A percentile compares a stretch with the other conserved stretches of the same genome.
phyloP scores from a whole-genome alignment of 2,888 invertebrate genomes.

The Teleogryllus oceanicus region DNA sequence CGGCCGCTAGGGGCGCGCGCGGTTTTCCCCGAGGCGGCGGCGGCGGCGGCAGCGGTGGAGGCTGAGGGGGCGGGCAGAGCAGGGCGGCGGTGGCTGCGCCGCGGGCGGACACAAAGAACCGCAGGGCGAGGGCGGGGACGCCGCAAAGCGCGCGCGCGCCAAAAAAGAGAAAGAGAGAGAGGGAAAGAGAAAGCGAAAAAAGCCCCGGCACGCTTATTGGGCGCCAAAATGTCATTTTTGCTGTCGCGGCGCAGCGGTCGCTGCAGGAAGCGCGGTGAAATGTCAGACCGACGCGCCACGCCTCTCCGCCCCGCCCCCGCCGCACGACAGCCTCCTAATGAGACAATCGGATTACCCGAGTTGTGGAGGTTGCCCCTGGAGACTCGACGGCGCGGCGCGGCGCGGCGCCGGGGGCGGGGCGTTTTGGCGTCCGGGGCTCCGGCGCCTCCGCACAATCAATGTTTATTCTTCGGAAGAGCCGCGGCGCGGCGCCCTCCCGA shows the following conservation, averaged over 20 bases:
- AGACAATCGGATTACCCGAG: conserved; percentile 34
- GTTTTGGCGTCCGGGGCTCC: not conserved
- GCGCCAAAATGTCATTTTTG: conserved; percentile 4
- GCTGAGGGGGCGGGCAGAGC: not conserved
- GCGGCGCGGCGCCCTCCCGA: not conserved
- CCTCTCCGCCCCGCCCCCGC: not conserved
- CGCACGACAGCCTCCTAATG: conserved; percentile 27
- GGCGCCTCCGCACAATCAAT: conserved; percentile 1
- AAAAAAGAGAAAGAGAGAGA: not conserved
- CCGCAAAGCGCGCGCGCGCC: not conserved
- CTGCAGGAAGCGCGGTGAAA: conserved; percentile 9
- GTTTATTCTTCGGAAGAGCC: not conserved
- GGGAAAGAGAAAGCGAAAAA: not conserved
- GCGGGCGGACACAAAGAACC: not conserved
- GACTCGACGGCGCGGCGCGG: not conserved
- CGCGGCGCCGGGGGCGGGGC: conserved; percentile 20
- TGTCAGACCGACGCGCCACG: not conserved
- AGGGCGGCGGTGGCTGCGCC: not conserved
- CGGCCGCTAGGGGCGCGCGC: conserved; percentile 18
- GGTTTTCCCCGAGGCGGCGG: not conserved
- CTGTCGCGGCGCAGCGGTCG: not conserved
- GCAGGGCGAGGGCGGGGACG: not conserved
- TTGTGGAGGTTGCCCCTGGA: not conserved
- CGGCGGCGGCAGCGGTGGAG: not conserved
- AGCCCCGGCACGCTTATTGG: conserved; percentile 5